A percentile compares a stretch with the other conserved stretches of the same genome.
These are phyloP conservation scores for Drosophila subobscura DNA, from an alignment of 1,140 invertebrate species.

Conservation along the genomic window DNA sequence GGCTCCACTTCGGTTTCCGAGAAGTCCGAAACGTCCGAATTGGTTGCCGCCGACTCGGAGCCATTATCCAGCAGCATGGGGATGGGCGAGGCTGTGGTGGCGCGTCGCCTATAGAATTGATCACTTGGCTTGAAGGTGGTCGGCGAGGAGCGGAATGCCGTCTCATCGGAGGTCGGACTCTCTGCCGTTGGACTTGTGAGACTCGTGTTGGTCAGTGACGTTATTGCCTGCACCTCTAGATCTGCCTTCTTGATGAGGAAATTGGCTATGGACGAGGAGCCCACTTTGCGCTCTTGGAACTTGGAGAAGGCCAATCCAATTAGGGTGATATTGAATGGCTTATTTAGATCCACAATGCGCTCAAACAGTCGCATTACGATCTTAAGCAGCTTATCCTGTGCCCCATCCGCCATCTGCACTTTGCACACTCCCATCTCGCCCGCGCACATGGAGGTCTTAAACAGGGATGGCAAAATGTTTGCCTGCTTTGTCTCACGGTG, in stretches of 20 bases:
- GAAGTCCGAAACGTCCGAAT: constrained; percentile 85
- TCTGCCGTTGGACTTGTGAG: constrained; percentile 63
- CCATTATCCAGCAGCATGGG: constrained; percentile 85
- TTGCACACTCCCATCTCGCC: constrained; percentile 80
- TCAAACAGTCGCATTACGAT: constrained; percentile 90
- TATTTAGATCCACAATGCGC: constrained; percentile 88
- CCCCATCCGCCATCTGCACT: constrained; percentile 85
- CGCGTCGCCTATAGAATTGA: constrained; percentile 74
- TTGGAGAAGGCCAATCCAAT: constrained; percentile 91
- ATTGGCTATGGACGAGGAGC: constrained; percentile 87
- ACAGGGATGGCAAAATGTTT: constrained; percentile 87
- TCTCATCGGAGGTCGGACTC: constrained; percentile 57
- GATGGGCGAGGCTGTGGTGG: constrained; percentile 84
- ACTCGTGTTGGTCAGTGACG: constrained; percentile 85
- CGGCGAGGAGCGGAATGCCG: constrained; percentile 74
- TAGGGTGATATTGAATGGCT: constrained; percentile 90
- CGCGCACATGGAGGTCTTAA: constrained; percentile 84
- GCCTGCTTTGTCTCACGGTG: constrained; percentile 90
- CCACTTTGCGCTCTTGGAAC: constrained; percentile 88
- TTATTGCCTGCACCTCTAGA: constrained; percentile 89
- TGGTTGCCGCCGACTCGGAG: constrained; percentile 83
- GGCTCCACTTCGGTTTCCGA: constrained; percentile 88
- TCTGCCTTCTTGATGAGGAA: constrained; percentile 88
- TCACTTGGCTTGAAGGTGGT: constrained; percentile 78
- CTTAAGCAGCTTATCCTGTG: constrained; percentile 87